Conservation (phyloP, 2,888 invertebrate genomes). For the Caenorhabditis becei region DNA sequence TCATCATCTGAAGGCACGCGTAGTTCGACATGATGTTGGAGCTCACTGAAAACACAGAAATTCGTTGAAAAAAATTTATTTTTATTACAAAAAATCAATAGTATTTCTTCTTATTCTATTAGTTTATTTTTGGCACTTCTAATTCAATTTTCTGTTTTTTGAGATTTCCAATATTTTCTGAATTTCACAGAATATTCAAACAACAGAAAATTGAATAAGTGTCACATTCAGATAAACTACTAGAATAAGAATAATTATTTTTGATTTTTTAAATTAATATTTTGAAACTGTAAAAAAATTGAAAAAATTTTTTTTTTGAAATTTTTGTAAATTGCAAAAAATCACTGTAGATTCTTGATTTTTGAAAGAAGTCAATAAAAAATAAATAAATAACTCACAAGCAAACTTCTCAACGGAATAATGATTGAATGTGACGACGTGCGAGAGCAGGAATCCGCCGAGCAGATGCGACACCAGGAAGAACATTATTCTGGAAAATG, state of each 20-base stretch:
- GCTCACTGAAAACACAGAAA: conserved; percentile 69
- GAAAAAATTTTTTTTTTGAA: too few species aligned
- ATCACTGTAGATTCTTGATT: not conserved
- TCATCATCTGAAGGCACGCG: conserved; percentile 80
- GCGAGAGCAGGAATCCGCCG: conserved; percentile 79
- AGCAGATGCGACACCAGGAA: conserved; percentile 75
- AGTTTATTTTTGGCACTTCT: too few species aligned
- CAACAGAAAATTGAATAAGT: too few species aligned
- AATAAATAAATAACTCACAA: conserved; percentile 62
- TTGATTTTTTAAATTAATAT: too few species aligned
- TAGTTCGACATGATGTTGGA: conserved; percentile 78
- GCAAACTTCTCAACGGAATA: conserved; percentile 80
- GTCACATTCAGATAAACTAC: too few species aligned
- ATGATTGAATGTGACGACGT: conserved; percentile 81
- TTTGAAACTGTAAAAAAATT: too few species aligned
- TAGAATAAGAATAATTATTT: not conserved
- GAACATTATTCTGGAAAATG: conserved; percentile 66
- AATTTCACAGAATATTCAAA: too few species aligned
- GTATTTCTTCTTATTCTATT: too few species aligned
- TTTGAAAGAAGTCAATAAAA: not conserved
- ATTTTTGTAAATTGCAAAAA: too few species aligned
- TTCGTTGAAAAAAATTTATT: not conserved
- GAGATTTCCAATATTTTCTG: too few species aligned
- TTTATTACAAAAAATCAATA: too few species aligned
- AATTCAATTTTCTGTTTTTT: too few species aligned